Conservation (phyloP, 2,797 vertebrate species). For the Ataeniobius toweri region DNA sequence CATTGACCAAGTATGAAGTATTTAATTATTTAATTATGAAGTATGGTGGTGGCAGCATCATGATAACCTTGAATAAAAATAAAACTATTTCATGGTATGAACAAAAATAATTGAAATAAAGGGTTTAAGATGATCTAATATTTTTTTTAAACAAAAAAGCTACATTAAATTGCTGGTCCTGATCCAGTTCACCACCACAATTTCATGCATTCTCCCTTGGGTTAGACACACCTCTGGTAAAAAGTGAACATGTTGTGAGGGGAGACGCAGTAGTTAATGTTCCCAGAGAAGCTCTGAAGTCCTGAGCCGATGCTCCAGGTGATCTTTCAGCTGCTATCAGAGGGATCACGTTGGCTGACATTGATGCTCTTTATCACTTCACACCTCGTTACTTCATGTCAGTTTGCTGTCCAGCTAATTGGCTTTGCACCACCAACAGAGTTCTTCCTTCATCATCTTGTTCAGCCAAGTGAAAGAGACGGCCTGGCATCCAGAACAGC, state of each 20-base stretch:
- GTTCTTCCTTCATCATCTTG: slow-evolving; percentile 1
- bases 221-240: too few relatives aligned
- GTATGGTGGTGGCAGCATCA: too few relatives aligned
- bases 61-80: too few relatives aligned
- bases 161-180: too few relatives aligned
- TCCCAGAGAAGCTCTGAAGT: neutral
- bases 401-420: slow-evolving; percentile 27
- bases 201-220: too few relatives aligned
- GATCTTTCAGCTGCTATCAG: neutral
- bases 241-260: neutral
- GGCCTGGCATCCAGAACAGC: neutral
- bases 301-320: neutral
- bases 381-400: slow-evolving; percentile 17
- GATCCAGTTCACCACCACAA: too few relatives aligned
- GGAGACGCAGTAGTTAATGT: neutral
- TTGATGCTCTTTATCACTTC: slow-evolving; percentile 7
- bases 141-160: too few relatives aligned
- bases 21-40: too few relatives aligned
- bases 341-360: neutral
- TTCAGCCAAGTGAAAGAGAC: slow-evolving; percentile 18
- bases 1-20: too few relatives aligned
- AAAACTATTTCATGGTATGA: too few relatives aligned
- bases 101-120: too few relatives aligned
- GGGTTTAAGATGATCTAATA: too few relatives aligned
- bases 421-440: slow-evolving; percentile 14